Conservation (phyloP, 2,797 vertebrate genomes). For the Bradypodion pumilum region DNA sequence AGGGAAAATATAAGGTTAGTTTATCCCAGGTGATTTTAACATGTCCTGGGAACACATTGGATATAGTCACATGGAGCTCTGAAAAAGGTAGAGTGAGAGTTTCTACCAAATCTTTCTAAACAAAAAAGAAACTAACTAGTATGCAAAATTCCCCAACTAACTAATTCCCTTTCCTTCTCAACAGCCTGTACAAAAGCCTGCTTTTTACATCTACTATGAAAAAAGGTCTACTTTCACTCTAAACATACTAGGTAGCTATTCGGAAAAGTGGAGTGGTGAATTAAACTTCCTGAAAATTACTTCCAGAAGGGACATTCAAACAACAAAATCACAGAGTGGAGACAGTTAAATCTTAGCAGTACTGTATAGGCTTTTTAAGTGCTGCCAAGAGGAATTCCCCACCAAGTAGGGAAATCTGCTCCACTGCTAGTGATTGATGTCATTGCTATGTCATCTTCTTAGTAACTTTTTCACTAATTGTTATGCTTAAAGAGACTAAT, state of each 20-base stretch:
- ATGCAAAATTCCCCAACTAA: not conserved
- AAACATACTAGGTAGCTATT: slow-evolving; percentile 63
- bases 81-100: not conserved
- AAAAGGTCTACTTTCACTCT: slow-evolving; percentile 51
- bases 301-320: slow-evolving; percentile 61
- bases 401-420: slow-evolving; percentile 30
- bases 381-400: slow-evolving; percentile 48
- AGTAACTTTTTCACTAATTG: slow-evolving; percentile 17
- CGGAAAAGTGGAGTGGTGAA: too few species aligned
- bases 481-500: not conserved
- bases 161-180: slow-evolving; percentile 24
- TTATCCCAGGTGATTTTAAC: not conserved
- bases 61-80: not conserved
- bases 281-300: slow-evolving; percentile 68
- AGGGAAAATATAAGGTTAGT: not conserved
- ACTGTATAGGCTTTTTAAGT: slow-evolving; percentile 43
- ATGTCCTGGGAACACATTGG: not conserved
- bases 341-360: slow-evolving; percentile 60
- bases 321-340: slow-evolving; percentile 48
- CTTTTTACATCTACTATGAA: slow-evolving; percentile 32
- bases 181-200: not conserved
- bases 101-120: not conserved
- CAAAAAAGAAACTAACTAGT: not conserved
- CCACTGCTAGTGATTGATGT: slow-evolving; percentile 24
- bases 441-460: slow-evolving; percentile 30